Conservation (phyloP, 1,140 invertebrate species). For the Calliphora vicina region DNA sequence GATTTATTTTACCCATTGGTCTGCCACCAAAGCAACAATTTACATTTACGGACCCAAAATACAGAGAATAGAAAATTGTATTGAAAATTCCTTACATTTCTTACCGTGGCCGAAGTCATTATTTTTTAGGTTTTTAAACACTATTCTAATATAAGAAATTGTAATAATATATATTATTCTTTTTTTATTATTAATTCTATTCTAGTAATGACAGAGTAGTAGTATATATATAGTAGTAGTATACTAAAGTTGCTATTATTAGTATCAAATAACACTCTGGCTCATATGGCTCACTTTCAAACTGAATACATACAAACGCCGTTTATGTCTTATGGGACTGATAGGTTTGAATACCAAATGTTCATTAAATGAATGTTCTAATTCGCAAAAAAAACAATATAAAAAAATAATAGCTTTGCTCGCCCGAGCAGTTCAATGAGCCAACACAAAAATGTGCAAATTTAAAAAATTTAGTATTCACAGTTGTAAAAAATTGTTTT, state of each 20-base stretch:
- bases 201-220: conserved; percentile 1
- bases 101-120: conserved; percentile 64
- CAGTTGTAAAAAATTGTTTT: neutral
- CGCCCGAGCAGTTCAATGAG: too few species aligned
- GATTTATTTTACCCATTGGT: neutral
- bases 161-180: neutral
- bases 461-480: conserved; percentile 21
- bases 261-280: too few species aligned
- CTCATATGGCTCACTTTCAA: too few species aligned
- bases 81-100: conserved; percentile 56
- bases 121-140: conserved; percentile 21
- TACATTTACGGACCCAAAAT: neutral
- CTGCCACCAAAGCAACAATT: conserved; percentile 15
- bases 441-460: too few species aligned
- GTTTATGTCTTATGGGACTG: too few species aligned
- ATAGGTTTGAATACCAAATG: too few species aligned
- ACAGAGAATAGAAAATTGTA: conserved; percentile 8
- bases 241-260: too few species aligned
- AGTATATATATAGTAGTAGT: too few species aligned
- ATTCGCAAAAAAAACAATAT: too few species aligned
- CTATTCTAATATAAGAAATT: neutral
- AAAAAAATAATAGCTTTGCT: too few species aligned
- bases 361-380: too few species aligned
- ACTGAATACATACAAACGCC: too few species aligned
- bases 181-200: conserved; percentile 1